Evolutionary conservation across 2,888 invertebrate genomes (phyloP).

Genomic region (Dysmachus trigonus): DNA sequence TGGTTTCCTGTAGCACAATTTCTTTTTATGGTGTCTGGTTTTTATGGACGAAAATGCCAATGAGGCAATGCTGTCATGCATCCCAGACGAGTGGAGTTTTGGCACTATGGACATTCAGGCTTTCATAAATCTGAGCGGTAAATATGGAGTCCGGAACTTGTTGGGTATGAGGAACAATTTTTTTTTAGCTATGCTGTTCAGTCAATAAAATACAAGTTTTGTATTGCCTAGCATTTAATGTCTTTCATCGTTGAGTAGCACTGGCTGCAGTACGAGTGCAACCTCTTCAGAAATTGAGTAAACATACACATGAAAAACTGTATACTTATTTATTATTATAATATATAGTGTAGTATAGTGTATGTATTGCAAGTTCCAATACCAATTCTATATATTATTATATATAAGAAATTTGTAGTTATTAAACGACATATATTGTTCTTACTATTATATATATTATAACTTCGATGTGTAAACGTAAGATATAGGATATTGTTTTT

Average conservation of each 20-base stretch:
- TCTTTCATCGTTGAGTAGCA: not conserved
- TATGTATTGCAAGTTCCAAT: too few relatives aligned
- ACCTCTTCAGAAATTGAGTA: not conserved
- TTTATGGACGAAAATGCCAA: not conserved
- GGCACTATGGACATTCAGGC: not conserved
- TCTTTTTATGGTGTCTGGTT: not conserved
- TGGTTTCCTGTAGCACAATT: not conserved
- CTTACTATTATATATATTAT: too few relatives aligned
- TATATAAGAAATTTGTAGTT: too few relatives aligned
- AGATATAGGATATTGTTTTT: too few relatives aligned
- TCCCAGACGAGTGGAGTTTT: not conserved
- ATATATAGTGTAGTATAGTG: too few relatives aligned
- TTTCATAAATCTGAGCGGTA: not conserved
- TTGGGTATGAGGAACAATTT: not conserved
- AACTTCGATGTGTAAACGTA: too few relatives aligned
- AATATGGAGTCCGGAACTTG: not conserved
- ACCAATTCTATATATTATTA: too few relatives aligned
- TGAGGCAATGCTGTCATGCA: not conserved
- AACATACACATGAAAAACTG: too few relatives aligned
- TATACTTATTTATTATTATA: too few relatives aligned
- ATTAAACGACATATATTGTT: too few relatives aligned
- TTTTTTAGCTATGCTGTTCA: not conserved
- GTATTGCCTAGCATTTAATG: not conserved
- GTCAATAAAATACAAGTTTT: not conserved
- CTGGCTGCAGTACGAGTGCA: not conserved